Evolutionary conservation across 2,888 invertebrate species (phyloP), one percentile per base, ranked within the genome.

Genomic region (Carpatolechia fugitivella): DNA sequence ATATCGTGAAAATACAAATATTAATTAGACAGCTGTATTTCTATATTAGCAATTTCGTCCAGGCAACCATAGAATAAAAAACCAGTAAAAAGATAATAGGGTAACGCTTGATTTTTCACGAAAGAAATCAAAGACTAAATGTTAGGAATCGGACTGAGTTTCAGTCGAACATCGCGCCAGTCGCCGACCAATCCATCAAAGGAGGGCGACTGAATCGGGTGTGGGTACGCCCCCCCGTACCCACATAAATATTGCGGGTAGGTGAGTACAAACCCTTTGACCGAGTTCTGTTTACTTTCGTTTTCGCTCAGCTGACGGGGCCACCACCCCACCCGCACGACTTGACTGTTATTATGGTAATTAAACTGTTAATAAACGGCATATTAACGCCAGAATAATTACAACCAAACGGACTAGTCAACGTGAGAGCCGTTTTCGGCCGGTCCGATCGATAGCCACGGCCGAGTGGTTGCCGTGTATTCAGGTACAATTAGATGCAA

Each of bases 231-330:
- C 80, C 80, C 81, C 80, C 68, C 76, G 78, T 85, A 82, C 87
- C 89, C 87, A 89, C 89, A 90, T 90, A 90, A 90, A 90, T 89
- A 90, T 90, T 90, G 89, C 82, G 88, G 87, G 89, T 90, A 89
- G 89, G 88, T 85, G 89, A 88, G 82, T 87, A 87, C 88, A 86
- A 88, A 90, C 90, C 90, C 90, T 90, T 90, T 90, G 90, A 90
- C 90, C 91, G 90, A 90, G 89, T 91, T 90, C 90, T 90, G 90
- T 90, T 90, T 90, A 90, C 91, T 90, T 91, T 90, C 91, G 85
- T 88, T 90, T 90, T 90, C 91, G 82, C 89, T 88, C 90, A 90
- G 90, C 90, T 90, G 90, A 87, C 88, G 89, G 80, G 84, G 80
- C 77, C 77, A 74, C 82, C 82, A 76, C 82, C 85, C 82, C 77